phyloP scores from a whole-genome alignment of 2,113 vertebrate genomes.

The Cololabis saira region DNA sequence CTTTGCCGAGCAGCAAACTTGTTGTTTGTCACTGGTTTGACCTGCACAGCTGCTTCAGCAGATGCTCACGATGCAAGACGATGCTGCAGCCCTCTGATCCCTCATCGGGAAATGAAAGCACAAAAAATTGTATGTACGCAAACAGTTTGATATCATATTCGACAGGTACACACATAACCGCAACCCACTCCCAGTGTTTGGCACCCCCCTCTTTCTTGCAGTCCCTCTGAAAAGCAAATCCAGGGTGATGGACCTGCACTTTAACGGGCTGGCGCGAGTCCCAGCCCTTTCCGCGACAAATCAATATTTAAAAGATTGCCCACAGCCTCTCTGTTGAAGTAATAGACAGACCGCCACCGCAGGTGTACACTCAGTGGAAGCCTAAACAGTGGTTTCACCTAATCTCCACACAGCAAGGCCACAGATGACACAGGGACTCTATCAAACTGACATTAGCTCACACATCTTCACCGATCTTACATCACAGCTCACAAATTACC shows the following conservation, averaged over 20 bases:
- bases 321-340: slow-evolving; percentile 51
- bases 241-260: slow-evolving; percentile 35
- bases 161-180: not conserved
- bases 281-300: slow-evolving; percentile 53
- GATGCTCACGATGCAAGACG: slow-evolving; percentile 55
- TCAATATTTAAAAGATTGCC: slow-evolving; percentile 75
- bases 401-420: slow-evolving; percentile 6
- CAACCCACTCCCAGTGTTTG: too few species aligned
- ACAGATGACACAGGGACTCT: slow-evolving; percentile 11
- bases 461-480: too few species aligned
- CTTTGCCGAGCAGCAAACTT: slow-evolving; percentile 17
- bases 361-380: slow-evolving; percentile 43
- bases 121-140: slow-evolving; percentile 17
- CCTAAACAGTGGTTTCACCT: slow-evolving; percentile 40
- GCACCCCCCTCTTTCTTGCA: slow-evolving; percentile 17
- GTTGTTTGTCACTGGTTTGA: too few species aligned
- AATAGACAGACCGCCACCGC: slow-evolving; percentile 52
- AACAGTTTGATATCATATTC: slow-evolving; percentile 12
- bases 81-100: slow-evolving; percentile 13
- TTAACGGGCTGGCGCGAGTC: slow-evolving; percentile 62
- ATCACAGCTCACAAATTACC: too few species aligned
- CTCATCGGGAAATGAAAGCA: slow-evolving; percentile 25
- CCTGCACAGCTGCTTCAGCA: slow-evolving; percentile 54
- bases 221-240: slow-evolving; percentile 8
- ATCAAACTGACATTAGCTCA: slow-evolving; percentile 3